These are phyloP conservation scores for Onychorhynchus coronatus DNA, from an alignment of 2,113 vertebrate genomes.

Conservation along the genomic window DNA sequence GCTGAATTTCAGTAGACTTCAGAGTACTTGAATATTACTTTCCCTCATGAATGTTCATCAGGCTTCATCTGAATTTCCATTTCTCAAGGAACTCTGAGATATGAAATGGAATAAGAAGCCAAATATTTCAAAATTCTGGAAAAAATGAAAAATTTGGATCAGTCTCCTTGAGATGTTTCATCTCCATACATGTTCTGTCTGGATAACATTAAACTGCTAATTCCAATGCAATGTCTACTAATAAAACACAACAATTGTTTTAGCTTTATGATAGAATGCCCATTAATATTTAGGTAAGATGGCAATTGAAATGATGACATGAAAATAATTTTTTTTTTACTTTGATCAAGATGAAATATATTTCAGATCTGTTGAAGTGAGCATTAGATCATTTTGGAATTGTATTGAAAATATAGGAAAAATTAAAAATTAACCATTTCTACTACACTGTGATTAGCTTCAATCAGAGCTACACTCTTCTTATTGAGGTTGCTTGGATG, in stretches of 20 bases:
- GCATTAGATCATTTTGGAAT: not conserved
- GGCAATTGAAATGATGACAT: not conserved
- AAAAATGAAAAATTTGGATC: not conserved
- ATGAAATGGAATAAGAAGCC: not conserved
- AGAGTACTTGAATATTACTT: not conserved
- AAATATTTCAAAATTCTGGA: not conserved
- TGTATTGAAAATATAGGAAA: not conserved
- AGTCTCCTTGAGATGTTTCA: not conserved
- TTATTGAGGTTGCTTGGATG: not conserved
- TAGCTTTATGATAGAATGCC: not conserved
- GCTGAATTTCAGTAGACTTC: not conserved
- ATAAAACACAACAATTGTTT: not conserved
- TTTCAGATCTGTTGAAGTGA: not conserved
- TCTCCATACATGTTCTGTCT: not conserved
- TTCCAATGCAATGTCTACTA: not conserved
- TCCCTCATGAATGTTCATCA: not conserved
- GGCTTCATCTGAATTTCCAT: not conserved
- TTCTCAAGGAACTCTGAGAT: not conserved
- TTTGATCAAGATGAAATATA: not conserved
- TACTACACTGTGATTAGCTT: not conserved
- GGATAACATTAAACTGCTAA: not conserved
- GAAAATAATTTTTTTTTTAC: not conserved
- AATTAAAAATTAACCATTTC: not conserved
- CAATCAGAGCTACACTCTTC: not conserved
- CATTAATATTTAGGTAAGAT: not conserved